Percentiles rank a stretch among this genome's conserved stretches.
phyloP scores from a whole-genome alignment of 1,140 invertebrate genomes.

The Drosophila funebris region DNA sequence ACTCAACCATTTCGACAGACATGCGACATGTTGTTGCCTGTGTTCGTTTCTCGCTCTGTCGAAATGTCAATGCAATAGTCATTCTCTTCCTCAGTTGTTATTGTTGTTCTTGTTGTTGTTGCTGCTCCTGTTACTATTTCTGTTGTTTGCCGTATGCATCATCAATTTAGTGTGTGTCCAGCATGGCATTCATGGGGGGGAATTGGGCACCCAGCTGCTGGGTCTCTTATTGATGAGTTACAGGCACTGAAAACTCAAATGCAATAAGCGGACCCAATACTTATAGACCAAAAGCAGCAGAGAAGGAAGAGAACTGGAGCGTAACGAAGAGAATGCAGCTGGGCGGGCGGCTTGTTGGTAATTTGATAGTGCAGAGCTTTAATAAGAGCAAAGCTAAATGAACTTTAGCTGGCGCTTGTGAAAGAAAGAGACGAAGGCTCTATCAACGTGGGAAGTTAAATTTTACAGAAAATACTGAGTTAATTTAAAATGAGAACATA shows the following conservation, averaged over 20 bases:
- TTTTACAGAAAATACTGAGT: too few species aligned
- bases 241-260: constrained; percentile 51
- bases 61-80: constrained; percentile 79
- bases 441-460: too few species aligned
- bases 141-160: constrained; percentile 73
- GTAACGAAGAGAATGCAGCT: too few species aligned
- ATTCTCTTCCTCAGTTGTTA: constrained; percentile 38
- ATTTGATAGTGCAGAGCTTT: constrained; percentile 3
- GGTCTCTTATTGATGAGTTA: constrained; percentile 66
- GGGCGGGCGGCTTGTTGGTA: too few species aligned
- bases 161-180: constrained; percentile 65
- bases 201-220: constrained; percentile 31
- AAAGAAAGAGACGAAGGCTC: too few species aligned
- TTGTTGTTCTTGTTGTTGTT: constrained; percentile 28
- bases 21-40: constrained; percentile 47
- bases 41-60: constrained; percentile 50
- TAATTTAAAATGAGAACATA: too few species aligned
- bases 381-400: background rate
- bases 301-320: background rate
- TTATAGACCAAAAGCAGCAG: constrained; percentile 24
- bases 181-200: constrained; percentile 8
- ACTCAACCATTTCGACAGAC: constrained; percentile 26
- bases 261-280: constrained; percentile 67
- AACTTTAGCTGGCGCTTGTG: background rate
- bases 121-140: constrained; percentile 17